Base-by-base conservation (phyloP, 2,888 invertebrate species). In the Scaptomyza polygonia region DNA sequence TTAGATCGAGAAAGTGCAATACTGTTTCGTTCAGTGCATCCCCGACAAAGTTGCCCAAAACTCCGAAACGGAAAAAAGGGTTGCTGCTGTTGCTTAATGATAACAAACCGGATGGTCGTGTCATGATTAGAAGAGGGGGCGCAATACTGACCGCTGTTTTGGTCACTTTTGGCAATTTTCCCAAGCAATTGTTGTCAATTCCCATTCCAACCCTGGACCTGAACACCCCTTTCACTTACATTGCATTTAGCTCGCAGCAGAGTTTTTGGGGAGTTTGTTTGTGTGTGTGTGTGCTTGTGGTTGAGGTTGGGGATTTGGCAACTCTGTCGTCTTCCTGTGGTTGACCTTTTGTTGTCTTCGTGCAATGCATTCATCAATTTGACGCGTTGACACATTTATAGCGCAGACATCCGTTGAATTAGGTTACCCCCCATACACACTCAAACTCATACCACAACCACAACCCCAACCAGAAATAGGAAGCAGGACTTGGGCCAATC, bases 161-260 rank as follows among this genome's bases (percentile, higher is more conserved):
- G 88, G 86, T 88, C 89, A 87, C 81, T 88, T 88, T 81, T 86
- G 86, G 79, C 77, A 86, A 87, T 88, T 81, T 81, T 86, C 72
- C 80, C 62, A 61, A 66, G 56, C 79, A 84, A 88, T 79, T 34
- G 67, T 66, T 72, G 71, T 67, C 79, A 81, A 81, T 81, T 72
- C 68, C 59, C 64, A 67, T 48, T 44, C 32, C 18, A n/a, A 11
- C 48, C 48, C 48, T 51, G 56, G 61, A 63, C 48, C 48, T 51
- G 56, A 63, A 63, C 81, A 82, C 67, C 64, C 69, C 44, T 29
- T 48, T 49, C n/a, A 6, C 6, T 36, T 7, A 11, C 16, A 29
- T 57, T 63, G 45, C 57, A 59, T 62, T 71, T 62, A 30, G 65
- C 66, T 36, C 75, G 70, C 44, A 47, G 57, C 43, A 42, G 21